These are phyloP conservation scores for Macrotus californicus DNA, from an alignment of 2,113 vertebrate species.

Conservation along the genomic window DNA sequence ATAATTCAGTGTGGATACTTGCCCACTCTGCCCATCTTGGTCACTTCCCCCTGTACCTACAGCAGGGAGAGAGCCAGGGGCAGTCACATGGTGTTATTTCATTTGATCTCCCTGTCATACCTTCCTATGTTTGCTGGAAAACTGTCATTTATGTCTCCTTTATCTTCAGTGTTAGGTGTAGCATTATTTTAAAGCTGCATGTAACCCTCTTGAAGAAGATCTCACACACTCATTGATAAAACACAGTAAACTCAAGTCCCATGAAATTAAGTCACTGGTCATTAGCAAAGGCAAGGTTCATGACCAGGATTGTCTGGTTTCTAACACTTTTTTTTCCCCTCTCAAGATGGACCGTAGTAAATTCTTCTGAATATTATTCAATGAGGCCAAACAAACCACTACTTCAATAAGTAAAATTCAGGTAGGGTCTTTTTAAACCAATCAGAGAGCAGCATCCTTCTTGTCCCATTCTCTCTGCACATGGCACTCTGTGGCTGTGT, in stretches of 20 bases:
- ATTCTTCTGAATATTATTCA: not conserved
- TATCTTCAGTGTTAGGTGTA: not conserved
- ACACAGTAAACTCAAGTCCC: not conserved
- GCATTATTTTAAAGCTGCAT: not conserved
- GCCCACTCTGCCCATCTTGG: not conserved
- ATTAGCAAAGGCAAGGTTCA: not conserved
- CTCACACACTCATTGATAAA: not conserved
- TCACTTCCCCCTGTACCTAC: not conserved
- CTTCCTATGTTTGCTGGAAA: not conserved
- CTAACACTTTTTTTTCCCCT: not conserved
- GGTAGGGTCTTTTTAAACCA: not conserved
- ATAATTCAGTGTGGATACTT: not conserved
- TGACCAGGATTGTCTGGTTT: not conserved
- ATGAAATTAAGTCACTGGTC: not conserved
- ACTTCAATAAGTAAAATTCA: not conserved
- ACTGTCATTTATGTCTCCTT: not conserved
- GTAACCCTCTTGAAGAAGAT: not conserved
- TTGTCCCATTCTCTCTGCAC: not conserved
- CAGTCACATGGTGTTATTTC: not conserved
- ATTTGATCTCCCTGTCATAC: not conserved
- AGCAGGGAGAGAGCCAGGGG: not conserved
- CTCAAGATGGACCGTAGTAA: not conserved
- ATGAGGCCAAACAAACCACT: not conserved
- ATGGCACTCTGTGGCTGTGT: not conserved
- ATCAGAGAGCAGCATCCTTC: accelerated